Evolutionary conservation across 2,113 vertebrate genomes (phyloP).

Genomic region (Phasianus colchicus): DNA sequence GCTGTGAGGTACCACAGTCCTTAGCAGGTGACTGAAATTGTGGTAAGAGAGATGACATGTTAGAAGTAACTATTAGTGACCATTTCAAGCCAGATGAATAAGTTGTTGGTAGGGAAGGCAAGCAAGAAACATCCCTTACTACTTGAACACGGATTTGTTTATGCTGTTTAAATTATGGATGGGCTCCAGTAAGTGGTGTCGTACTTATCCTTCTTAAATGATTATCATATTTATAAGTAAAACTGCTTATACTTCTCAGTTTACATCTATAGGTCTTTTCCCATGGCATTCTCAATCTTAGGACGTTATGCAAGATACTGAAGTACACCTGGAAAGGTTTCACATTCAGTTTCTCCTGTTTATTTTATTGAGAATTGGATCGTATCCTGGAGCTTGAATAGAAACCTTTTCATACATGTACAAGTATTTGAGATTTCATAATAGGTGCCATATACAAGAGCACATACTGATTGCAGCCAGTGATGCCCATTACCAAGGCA

Average conservation of each 20-base stretch:
- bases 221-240: neutral
- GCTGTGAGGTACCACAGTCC: neutral
- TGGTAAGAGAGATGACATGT: neutral
- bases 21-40: neutral
- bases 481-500: no score
- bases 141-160: neutral
- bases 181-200: neutral
- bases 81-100: neutral
- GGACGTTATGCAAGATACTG: neutral
- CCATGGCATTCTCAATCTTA: neutral
- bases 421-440: neutral
- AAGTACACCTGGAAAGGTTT: constrained; percentile 27
- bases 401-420: neutral
- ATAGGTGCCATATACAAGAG: fast-evolving
- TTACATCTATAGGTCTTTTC: neutral
- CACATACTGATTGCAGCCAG: neutral
- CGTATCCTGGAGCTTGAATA: neutral
- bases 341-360: neutral
- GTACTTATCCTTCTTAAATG: neutral
- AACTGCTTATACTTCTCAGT: neutral
- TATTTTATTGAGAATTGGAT: neutral
- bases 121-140: neutral
- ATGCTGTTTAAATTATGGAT: neutral
- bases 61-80: neutral
- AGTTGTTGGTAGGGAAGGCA: neutral